Conservation (phyloP, 2,113 vertebrate genomes). For the Pagrus major region DNA sequence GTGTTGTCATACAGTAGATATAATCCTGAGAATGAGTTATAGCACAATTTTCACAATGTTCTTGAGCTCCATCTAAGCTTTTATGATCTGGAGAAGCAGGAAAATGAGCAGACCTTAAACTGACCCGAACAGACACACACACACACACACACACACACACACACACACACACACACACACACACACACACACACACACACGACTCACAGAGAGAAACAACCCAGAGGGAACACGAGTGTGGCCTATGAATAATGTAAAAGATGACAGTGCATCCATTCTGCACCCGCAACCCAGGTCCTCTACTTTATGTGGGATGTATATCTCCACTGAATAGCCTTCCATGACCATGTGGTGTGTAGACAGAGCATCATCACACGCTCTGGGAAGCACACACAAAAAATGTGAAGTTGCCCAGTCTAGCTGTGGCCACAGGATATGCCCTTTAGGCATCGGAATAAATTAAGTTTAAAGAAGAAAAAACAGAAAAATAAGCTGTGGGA, state of each 20-base stretch:
- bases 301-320: conserved; percentile 46
- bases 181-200: too few relatives aligned
- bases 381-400: conserved; percentile 41
- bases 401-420: conserved; percentile 37
- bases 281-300: conserved; percentile 55
- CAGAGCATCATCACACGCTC: conserved; percentile 50
- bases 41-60: conserved; percentile 41
- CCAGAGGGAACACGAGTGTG: conserved; percentile 59
- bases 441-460: conserved; percentile 34
- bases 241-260: conserved; percentile 79
- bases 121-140: conserved; percentile 37
- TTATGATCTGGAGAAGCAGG: conserved; percentile 49
- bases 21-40: conserved; percentile 23
- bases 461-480: background rate
- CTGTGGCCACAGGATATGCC: conserved; percentile 29
- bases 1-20: conserved; percentile 10
- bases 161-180: too few relatives aligned
- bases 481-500: background rate
- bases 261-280: conserved; percentile 66
- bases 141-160: background rate
- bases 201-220: conserved; percentile 23
- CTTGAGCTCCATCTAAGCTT: conserved; percentile 35
- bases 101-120: conserved; percentile 48
- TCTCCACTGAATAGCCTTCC: conserved; percentile 39
- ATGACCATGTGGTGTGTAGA: conserved; percentile 35